These are phyloP conservation scores for Myrmophylax atrothorax DNA, from an alignment of 2,113 vertebrate species.

Conservation along the genomic window DNA sequence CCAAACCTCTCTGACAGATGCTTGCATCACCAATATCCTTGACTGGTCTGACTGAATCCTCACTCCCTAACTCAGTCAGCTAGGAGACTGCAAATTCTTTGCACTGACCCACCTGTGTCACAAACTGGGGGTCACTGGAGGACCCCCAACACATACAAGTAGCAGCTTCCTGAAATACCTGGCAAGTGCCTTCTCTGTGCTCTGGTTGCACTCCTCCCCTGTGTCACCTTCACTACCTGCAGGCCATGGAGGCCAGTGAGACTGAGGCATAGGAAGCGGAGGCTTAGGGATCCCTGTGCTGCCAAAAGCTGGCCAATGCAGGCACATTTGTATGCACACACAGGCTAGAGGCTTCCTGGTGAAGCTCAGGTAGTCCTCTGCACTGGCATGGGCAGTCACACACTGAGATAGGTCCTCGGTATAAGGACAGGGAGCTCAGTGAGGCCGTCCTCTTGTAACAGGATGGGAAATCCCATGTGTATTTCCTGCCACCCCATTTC, in stretches of 20 bases:
- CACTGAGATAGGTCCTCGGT: too few species aligned
- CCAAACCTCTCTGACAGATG: background rate
- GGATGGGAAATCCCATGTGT: background rate
- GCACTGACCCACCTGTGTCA: background rate
- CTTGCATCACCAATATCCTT: background rate
- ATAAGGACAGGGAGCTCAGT: background rate
- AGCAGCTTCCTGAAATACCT: background rate
- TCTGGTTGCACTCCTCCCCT: background rate
- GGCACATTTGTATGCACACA: fast-evolving
- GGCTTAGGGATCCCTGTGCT: background rate
- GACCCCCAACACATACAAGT: background rate
- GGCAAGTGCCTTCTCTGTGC: background rate
- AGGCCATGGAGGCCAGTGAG: background rate
- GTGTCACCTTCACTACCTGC: background rate
- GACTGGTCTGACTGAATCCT: background rate
- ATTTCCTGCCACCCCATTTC: background rate
- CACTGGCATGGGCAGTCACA: background rate
- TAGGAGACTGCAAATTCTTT: background rate
- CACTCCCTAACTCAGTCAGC: background rate
- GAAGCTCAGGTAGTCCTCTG: background rate
- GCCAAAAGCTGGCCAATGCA: background rate
- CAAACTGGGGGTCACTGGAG: background rate
- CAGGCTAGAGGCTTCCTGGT: background rate
- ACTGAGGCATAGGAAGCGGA: background rate
- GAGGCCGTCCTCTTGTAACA: background rate